phyloP scores from a whole-genome alignment of 2,113 vertebrate species.

The Sclerurus mexicanus region DNA sequence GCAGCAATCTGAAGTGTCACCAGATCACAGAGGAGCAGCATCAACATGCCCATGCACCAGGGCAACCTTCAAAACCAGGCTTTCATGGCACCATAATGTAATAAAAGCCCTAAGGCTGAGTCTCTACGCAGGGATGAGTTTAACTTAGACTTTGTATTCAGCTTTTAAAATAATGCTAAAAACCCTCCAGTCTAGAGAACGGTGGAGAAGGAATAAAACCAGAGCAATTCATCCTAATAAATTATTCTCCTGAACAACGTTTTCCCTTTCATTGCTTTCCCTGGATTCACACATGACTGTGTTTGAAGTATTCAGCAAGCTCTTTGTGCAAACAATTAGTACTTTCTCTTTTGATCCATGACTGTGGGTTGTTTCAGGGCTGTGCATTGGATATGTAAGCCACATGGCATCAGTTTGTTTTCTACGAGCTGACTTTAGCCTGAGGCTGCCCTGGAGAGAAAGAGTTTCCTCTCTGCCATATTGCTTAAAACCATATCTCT shows the following conservation, averaged over 20 bases:
- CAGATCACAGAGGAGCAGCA: background rate
- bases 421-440: background rate
- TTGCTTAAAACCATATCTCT: background rate
- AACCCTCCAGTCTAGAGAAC: background rate
- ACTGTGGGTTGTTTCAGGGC: background rate
- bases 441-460: background rate
- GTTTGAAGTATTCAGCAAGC: background rate
- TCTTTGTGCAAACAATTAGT: background rate
- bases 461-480: background rate
- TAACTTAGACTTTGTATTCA: background rate
- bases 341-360: background rate
- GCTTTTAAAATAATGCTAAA: background rate
- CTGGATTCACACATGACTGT: background rate
- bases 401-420: background rate
- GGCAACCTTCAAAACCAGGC: background rate
- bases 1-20: background rate
- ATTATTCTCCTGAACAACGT: background rate
- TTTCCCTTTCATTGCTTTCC: background rate
- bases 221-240: background rate
- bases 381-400: background rate
- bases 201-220: background rate
- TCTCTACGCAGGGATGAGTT: background rate
- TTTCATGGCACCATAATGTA: background rate
- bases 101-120: background rate
- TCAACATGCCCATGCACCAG: background rate